A percentile compares a stretch with the other conserved stretches of the same genome.
phyloP scores from a whole-genome alignment of 2,888 invertebrate species.

The Branchellion lobata region DNA sequence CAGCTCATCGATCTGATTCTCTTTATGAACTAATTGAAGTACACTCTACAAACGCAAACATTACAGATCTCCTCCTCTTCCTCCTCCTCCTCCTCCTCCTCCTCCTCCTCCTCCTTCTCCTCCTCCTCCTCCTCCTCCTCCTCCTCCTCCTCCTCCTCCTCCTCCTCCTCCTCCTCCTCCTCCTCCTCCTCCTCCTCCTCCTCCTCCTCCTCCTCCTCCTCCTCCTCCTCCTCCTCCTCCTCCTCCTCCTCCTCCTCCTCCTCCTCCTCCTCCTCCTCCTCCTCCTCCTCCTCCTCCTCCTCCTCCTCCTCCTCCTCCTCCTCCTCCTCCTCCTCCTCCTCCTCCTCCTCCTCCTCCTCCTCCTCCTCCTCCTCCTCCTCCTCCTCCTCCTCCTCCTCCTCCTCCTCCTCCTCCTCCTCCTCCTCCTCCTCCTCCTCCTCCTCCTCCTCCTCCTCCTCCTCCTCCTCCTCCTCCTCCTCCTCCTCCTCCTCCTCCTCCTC shows the following conservation, averaged over 20 bases:
- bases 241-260: neutral
- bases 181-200: slow-evolving; percentile 15
- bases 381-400: neutral
- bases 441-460: neutral
- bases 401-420: neutral
- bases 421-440: slow-evolving; percentile 13
- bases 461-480: neutral
- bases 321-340: no score
- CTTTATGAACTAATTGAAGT: no score
- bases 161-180: neutral
- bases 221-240: no score
- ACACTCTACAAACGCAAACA: no score
- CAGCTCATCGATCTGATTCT: no score
- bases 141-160: neutral
- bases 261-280: slow-evolving; percentile 15
- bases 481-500: neutral
- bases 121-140: slow-evolving; percentile 10
- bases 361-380: neutral
- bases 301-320: neutral
- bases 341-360: neutral
- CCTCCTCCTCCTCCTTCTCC: neutral
- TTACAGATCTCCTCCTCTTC: neutral
- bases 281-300: neutral
- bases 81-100: neutral
- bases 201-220: neutral